Percentiles rank a stretch among this genome's conserved stretches.
phyloP scores from a whole-genome alignment of 1,140 invertebrate species.

The Eupristina koningsbergeri region DNA sequence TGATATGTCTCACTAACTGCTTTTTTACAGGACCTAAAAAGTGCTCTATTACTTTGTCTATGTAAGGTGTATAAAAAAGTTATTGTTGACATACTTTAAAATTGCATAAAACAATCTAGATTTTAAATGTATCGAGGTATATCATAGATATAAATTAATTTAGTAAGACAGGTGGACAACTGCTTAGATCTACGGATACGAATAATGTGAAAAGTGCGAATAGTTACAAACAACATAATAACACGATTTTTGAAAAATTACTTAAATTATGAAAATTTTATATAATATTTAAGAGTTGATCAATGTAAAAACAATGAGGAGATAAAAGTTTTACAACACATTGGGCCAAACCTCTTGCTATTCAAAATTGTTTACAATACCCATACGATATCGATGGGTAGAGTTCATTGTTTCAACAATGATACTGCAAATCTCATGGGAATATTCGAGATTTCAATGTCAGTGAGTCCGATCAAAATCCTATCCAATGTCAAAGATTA shows the following conservation, averaged over 20 bases:
- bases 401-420: conserved; percentile 52
- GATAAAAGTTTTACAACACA: neutral
- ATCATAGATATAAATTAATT: neutral
- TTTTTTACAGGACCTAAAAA: too few relatives aligned
- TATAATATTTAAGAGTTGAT: too few relatives aligned
- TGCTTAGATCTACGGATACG: neutral
- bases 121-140: too few relatives aligned
- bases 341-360: conserved; percentile 55
- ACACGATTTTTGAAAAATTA: neutral
- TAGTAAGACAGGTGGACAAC: neutral
- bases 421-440: conserved; percentile 48
- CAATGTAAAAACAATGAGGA: conserved; percentile 20
- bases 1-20: too few relatives aligned
- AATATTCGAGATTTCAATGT: conserved; percentile 32
- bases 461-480: neutral
- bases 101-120: too few relatives aligned
- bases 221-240: neutral
- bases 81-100: too few relatives aligned
- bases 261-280: neutral
- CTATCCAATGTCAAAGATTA: too few relatives aligned
- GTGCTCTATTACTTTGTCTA: too few relatives aligned
- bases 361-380: conserved; percentile 58
- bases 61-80: too few relatives aligned
- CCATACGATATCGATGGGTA: too few relatives aligned
- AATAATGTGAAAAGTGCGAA: neutral